These are phyloP conservation scores for Nothocercus nigrocapillus DNA, from an alignment of 2,113 vertebrate genomes.

Conservation along the genomic window DNA sequence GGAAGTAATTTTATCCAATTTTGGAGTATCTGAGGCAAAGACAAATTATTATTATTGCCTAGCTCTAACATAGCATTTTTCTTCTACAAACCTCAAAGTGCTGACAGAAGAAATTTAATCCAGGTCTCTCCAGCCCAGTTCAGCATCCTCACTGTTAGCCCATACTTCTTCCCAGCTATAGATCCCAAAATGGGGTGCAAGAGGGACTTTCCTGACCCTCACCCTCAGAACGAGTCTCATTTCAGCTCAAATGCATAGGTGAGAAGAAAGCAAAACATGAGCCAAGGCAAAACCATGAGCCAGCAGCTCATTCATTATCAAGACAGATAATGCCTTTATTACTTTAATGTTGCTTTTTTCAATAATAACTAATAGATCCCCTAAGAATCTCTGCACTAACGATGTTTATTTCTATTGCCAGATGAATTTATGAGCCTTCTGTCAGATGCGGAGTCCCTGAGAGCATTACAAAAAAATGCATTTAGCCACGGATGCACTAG, in stretches of 20 bases:
- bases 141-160: neutral
- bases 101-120: neutral
- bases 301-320: neutral
- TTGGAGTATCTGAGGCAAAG: neutral
- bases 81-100: neutral
- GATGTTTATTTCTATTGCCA: neutral
- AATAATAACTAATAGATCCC: neutral
- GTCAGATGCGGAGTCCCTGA: neutral
- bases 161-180: neutral
- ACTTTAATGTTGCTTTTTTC: neutral
- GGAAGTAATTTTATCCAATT: neutral
- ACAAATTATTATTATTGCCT: neutral
- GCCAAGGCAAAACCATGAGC: neutral
- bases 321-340: neutral
- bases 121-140: neutral
- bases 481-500: neutral
- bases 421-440: neutral
- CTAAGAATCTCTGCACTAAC: neutral
- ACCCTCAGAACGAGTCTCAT: accelerated
- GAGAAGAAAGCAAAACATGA: neutral
- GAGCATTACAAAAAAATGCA: neutral
- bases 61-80: neutral
- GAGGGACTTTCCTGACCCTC: neutral
- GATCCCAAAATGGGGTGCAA: accelerated
- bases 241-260: neutral